phyloP scores from a whole-genome alignment of 1,140 invertebrate species.

The Zaprionus africanus region DNA sequence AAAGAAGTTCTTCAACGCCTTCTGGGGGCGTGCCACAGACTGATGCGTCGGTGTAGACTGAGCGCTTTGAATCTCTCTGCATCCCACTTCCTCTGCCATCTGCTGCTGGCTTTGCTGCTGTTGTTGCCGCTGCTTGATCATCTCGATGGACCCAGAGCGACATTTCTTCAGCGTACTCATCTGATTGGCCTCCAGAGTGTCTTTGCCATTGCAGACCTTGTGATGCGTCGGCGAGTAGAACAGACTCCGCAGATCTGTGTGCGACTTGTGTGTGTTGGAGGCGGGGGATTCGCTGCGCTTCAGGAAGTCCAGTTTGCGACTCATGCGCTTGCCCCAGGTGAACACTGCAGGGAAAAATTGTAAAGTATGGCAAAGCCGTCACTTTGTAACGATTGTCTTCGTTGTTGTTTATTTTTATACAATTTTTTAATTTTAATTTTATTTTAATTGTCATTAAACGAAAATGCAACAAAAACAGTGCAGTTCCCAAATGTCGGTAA shows the following conservation, averaged over 20 bases:
- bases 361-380: no score
- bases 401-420: no score
- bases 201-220: slow-evolving; percentile 42
- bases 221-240: slow-evolving; percentile 78
- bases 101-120: slow-evolving; percentile 48
- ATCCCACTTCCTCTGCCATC: slow-evolving; percentile 27
- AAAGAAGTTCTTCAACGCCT: slow-evolving; percentile 89
- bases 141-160: slow-evolving; percentile 79
- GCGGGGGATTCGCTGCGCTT: slow-evolving; percentile 86
- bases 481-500: no score
- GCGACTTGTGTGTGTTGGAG: slow-evolving; percentile 85
- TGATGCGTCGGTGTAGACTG: slow-evolving; percentile 65
- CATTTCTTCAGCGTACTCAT: slow-evolving; percentile 75
- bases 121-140: slow-evolving; percentile 70
- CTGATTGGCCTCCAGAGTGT: slow-evolving; percentile 43
- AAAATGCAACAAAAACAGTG: no score
- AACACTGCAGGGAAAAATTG: slow-evolving; percentile 87
- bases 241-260: slow-evolving; percentile 75
- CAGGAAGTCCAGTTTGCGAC: slow-evolving; percentile 91
- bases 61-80: slow-evolving; percentile 64
- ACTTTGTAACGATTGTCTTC: no score
- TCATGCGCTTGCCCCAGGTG: slow-evolving; percentile 92
- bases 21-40: slow-evolving; percentile 68
- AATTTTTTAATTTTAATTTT: no score
- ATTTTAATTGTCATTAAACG: neutral